These are phyloP conservation scores for Notiomystis cincta DNA, from an alignment of 2,113 vertebrate species.

Conservation along the genomic window DNA sequence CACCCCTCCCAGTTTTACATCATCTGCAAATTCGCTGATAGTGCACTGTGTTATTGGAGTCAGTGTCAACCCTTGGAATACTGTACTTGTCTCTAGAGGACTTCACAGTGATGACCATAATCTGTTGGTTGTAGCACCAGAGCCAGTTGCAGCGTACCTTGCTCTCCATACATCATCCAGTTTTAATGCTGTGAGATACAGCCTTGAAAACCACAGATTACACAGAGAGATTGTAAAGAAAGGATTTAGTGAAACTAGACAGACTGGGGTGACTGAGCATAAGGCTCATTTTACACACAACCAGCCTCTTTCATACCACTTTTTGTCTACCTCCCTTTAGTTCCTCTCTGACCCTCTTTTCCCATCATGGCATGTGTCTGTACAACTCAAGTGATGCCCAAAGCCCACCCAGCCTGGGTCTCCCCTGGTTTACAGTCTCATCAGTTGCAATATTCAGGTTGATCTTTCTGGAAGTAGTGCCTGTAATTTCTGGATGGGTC, in stretches of 20 bases:
- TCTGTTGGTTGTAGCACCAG: not conserved
- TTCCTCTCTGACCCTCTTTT: not conserved
- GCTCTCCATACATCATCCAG: not conserved
- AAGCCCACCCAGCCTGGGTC: accelerated
- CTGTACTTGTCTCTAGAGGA: not conserved
- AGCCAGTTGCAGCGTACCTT: not conserved
- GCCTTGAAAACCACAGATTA: not conserved
- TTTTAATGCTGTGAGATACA: not conserved
- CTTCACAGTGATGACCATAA: not conserved
- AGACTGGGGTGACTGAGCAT: not conserved
- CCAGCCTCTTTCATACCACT: not conserved
- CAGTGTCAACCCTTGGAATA: not conserved
- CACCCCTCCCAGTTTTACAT: not conserved
- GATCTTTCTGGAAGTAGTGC: not conserved
- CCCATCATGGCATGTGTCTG: accelerated
- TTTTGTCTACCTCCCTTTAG: not conserved
- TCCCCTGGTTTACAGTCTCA: not conserved
- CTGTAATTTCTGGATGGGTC: not conserved
- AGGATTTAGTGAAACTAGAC: not conserved
- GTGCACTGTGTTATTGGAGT: no score
- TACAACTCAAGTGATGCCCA: accelerated
- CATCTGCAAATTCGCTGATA: not conserved
- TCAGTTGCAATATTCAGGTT: not conserved
- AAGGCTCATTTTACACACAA: not conserved
- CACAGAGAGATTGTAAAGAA: not conserved